These are phyloP conservation scores for Brachyistius frenatus DNA, from an alignment of 2,113 vertebrate species.

Conservation along the genomic window DNA sequence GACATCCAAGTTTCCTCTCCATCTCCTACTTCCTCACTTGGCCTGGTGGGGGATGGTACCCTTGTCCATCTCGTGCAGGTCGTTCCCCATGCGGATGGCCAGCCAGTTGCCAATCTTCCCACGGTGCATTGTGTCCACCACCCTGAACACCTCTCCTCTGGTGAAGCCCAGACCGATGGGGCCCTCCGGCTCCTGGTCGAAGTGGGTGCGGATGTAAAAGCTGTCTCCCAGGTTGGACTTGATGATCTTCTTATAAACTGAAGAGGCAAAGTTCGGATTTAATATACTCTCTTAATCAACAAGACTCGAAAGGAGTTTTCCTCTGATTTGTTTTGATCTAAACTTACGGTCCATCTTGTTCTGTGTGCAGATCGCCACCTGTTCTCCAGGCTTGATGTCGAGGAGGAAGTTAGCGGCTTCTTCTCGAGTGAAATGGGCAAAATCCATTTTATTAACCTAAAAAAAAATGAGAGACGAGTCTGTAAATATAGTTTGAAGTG, in stretches of 20 bases:
- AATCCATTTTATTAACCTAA: constrained; percentile 90
- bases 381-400: constrained; percentile 84
- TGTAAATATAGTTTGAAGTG: neutral
- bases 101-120: constrained; percentile 91
- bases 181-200: constrained; percentile 89
- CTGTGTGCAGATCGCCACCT: constrained; percentile 86
- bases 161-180: constrained; percentile 88
- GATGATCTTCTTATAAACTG: constrained; percentile 94
- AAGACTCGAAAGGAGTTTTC: neutral
- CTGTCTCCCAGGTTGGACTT: constrained; percentile 91
- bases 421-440: constrained; percentile 91
- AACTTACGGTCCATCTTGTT: constrained; percentile 94
- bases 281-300: no score
- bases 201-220: constrained; percentile 96
- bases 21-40: constrained; percentile 81
- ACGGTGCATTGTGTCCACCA: constrained; percentile 92
- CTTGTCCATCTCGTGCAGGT: constrained; percentile 91
- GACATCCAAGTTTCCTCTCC: neutral
- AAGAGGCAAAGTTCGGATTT: neutral
- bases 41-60: constrained; percentile 92
- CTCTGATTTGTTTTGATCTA: neutral
- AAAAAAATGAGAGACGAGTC: neutral
- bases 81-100: constrained; percentile 90
- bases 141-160: constrained; percentile 93
- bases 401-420: constrained; percentile 92